These are phyloP conservation scores for Paradoxurus hermaphroditus DNA, from an alignment of 2,113 vertebrate genomes.

Conservation along the genomic window DNA sequence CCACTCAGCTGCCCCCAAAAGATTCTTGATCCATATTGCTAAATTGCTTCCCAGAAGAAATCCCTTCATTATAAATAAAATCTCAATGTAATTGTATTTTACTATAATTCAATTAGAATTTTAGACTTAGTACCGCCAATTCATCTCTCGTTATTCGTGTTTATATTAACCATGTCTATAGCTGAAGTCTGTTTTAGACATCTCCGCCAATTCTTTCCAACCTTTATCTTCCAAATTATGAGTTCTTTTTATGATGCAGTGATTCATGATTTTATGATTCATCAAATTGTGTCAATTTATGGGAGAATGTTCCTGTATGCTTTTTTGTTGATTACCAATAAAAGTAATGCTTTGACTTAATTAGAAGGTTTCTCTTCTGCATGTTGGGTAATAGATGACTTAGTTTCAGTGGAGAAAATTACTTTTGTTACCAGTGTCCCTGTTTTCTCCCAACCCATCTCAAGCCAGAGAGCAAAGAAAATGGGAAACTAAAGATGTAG, in stretches of 20 bases:
- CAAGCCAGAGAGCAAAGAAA: not conserved
- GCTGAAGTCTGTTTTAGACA: not conserved
- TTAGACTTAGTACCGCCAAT: slow-evolving; percentile 4
- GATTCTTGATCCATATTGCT: not conserved
- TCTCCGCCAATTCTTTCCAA: not conserved
- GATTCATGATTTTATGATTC: slow-evolving; percentile 58
- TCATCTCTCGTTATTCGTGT: slow-evolving; percentile 16
- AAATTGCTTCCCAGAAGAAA: slow-evolving; percentile 44
- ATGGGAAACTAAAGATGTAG: not conserved
- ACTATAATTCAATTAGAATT: not conserved
- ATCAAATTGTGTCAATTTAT: slow-evolving; percentile 48
- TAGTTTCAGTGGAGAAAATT: slow-evolving; percentile 26
- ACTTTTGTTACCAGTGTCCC: not conserved
- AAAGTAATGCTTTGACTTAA: slow-evolving; percentile 48
- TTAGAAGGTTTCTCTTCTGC: slow-evolving; percentile 17
- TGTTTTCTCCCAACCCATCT: not conserved
- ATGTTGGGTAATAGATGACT: slow-evolving; percentile 17
- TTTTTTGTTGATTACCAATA: slow-evolving; percentile 37
- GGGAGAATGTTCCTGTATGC: slow-evolving; percentile 3
- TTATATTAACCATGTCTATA: not conserved
- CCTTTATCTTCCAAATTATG: not conserved
- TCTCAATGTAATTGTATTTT: slow-evolving; percentile 16
- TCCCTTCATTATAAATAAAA: not conserved
- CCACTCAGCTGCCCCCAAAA: not conserved
- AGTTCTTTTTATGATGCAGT: slow-evolving; percentile 50